phyloP scores from a whole-genome alignment of 2,888 invertebrate species.

The Homarus gammarus region DNA sequence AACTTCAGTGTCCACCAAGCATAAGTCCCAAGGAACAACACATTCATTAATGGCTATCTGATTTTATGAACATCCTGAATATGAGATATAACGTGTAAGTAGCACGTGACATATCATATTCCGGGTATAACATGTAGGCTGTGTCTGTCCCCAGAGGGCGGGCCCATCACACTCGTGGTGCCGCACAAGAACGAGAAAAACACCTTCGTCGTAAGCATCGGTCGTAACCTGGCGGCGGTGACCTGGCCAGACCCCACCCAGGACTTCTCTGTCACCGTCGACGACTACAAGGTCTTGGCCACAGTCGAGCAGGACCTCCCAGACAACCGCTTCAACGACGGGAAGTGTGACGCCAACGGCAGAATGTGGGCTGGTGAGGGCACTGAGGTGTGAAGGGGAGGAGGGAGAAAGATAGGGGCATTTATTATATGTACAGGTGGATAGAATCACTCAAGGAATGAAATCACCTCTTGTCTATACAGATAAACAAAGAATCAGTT shows the following conservation, averaged over 20 bases:
- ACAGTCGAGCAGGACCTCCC: conserved; percentile 82
- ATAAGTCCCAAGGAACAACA: no score
- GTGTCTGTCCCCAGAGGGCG: neutral
- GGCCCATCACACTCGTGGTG: neutral
- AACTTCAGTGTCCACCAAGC: no score
- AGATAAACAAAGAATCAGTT: no score
- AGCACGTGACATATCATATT: no score
- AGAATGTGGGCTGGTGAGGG: conserved; percentile 85
- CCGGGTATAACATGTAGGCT: no score
- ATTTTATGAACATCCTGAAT: no score
- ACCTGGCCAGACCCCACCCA: neutral
- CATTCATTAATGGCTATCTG: no score
- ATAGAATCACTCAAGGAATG: no score
- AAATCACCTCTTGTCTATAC: no score
- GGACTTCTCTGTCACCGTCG: neutral
- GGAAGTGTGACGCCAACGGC: conserved; percentile 87
- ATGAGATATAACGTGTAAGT: no score
- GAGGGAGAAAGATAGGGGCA: neutral
- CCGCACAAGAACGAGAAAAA: neutral
- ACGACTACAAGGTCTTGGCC: conserved; percentile 80
- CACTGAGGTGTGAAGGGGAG: neutral
- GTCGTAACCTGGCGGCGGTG: neutral
- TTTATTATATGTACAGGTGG: no score
- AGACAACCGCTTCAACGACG: conserved; percentile 87
- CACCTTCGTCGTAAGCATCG: neutral